These are phyloP conservation scores for Bufo gargarizans DNA, from an alignment of 2,113 vertebrate genomes.

Conservation along the genomic window DNA sequence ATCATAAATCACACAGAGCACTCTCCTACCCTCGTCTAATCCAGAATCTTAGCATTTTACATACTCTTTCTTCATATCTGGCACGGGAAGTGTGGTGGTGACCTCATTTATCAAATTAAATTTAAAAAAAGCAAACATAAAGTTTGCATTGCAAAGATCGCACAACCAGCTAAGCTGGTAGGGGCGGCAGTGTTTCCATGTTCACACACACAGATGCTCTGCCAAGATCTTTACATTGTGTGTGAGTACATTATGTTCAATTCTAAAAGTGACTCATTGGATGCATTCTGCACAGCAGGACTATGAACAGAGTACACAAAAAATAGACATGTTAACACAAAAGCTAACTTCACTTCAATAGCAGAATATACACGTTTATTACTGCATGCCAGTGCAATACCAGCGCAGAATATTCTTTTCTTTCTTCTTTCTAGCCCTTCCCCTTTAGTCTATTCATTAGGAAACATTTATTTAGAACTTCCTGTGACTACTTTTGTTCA, in stretches of 20 bases:
- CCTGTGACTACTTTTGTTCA: no score
- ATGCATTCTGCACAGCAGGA: not conserved
- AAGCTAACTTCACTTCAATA: not conserved
- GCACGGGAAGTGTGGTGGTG: not conserved
- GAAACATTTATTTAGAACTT: no score
- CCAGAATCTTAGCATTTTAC: not conserved
- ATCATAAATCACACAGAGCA: not conserved
- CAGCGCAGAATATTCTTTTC: no score
- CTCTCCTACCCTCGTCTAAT: not conserved
- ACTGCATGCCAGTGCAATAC: no score
- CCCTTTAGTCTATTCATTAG: no score
- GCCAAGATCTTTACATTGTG: slow-evolving; percentile 17
- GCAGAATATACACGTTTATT: no score
- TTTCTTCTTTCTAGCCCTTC: no score
- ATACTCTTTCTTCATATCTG: not conserved
- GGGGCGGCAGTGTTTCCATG: not conserved
- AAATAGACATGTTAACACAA: not conserved
- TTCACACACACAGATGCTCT: not conserved
- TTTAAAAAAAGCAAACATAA: not conserved
- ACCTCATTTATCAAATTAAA: no score
- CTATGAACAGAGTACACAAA: not conserved
- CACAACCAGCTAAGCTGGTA: not conserved
- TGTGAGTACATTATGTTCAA: slow-evolving; percentile 26
- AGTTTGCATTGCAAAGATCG: slow-evolving; percentile 2
- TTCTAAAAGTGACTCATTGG: not conserved